Evolutionary conservation across 2,797 vertebrate species (phyloP).

Genomic region (Sciurus carolinensis): DNA sequence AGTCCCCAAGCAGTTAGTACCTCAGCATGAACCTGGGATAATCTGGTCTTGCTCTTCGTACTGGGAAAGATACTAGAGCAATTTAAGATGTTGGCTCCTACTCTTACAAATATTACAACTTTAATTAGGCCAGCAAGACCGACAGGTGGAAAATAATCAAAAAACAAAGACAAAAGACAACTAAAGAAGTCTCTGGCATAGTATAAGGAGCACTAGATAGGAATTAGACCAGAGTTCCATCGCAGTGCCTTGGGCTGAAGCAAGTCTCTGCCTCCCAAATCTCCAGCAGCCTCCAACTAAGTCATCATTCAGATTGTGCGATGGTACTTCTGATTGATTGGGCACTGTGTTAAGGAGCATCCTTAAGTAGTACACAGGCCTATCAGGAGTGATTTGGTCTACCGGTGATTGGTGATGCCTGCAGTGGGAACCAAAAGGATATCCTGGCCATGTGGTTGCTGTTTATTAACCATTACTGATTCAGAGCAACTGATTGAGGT

Average conservation of each 20-base stretch:
- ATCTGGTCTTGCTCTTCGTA: not conserved
- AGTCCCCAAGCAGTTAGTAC: not conserved
- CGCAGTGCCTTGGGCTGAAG: not conserved
- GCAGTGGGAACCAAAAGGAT: accelerated
- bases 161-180: not conserved
- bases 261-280: no score
- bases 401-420: not conserved
- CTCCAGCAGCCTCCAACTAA: not conserved
- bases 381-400: no score
- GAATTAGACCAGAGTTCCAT: not conserved
- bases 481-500: not conserved
- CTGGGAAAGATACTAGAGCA: not conserved
- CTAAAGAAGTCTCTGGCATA: not conserved
- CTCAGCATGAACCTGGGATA: not conserved
- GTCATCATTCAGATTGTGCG: not conserved
- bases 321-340: not conserved
- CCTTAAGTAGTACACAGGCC: not conserved
- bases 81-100: not conserved
- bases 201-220: not conserved
- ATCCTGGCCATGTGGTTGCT: no score
- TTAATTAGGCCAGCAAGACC: not conserved
- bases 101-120: not conserved
- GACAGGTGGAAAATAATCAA: not conserved
- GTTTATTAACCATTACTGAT: not conserved
- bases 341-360: not conserved